Evolutionary conservation across 1,140 invertebrate genomes (phyloP).

Genomic region (Bathynomus jamesi): DNA sequence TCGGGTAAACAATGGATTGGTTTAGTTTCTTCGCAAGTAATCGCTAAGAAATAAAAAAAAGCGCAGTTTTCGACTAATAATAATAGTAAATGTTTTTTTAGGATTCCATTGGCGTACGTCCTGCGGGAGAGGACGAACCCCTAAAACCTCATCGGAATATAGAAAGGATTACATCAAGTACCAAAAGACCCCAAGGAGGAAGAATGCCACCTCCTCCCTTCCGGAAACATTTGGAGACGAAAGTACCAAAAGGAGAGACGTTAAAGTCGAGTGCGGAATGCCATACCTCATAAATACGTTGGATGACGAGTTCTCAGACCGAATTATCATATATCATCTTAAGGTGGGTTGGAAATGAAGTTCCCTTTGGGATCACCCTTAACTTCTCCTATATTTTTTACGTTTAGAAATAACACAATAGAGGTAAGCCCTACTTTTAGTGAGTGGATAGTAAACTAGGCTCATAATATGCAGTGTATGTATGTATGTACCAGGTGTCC

Average conservation of each 20-base stretch:
- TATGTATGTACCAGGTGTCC: no score
- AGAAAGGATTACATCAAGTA: not conserved
- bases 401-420: no score
- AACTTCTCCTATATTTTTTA: no score
- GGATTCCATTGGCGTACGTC: not conserved
- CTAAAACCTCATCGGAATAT: not conserved
- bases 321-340: constrained; percentile 30
- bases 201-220: not conserved
- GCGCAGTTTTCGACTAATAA: constrained; percentile 7
- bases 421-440: no score
- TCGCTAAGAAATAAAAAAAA: no score
- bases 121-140: not conserved
- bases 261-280: constrained; percentile 20
- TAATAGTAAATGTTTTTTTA: no score
- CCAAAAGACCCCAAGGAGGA: not conserved
- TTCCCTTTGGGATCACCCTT: no score
- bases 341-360: constrained; percentile 17
- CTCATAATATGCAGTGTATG: no score
- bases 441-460: no score
- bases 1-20: no score
- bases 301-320: constrained; percentile 17
- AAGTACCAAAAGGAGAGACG: not conserved
- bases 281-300: constrained; percentile 25
- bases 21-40: no score
- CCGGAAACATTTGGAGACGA: not conserved